Conservation (phyloP, 2,113 vertebrate species). For the Acinonyx jubatus region DNA sequence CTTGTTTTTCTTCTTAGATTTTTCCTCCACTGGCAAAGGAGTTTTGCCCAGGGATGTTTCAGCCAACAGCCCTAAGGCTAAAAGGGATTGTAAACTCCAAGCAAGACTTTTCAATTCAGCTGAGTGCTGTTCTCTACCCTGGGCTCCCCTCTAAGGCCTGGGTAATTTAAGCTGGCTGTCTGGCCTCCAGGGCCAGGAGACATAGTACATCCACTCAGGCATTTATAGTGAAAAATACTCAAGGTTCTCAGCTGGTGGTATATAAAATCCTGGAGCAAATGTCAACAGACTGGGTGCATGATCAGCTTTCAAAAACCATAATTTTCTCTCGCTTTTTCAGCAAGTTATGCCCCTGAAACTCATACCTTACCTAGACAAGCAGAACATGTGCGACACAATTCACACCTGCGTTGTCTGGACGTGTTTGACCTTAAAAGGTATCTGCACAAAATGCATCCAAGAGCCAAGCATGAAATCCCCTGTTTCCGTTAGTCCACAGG, state of each 20-base stretch:
- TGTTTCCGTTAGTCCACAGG: neutral
- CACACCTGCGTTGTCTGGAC: neutral
- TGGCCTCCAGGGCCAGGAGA: neutral
- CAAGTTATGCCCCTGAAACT: neutral
- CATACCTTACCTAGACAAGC: neutral
- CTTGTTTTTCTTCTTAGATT: neutral
- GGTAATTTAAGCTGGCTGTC: neutral
- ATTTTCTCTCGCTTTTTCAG: neutral
- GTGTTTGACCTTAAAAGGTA: neutral
- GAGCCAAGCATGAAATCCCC: neutral
- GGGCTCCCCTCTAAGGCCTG: neutral
- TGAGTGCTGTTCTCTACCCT: neutral
- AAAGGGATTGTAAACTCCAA: neutral
- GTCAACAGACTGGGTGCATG: neutral
- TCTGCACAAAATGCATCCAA: neutral
- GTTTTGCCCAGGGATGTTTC: neutral
- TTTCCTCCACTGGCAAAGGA: neutral
- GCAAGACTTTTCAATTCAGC: neutral
- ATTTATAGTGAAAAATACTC: constrained; percentile 14
- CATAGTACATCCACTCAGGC: neutral
- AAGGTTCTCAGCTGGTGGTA: neutral
- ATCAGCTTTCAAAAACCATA: constrained; percentile 1
- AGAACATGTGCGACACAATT: neutral
- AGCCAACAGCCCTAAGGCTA: neutral
- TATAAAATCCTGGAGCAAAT: neutral